These are phyloP conservation scores for Porites rus DNA, from an alignment of 92 coral and sea anemone species.

Conservation along the genomic window DNA sequence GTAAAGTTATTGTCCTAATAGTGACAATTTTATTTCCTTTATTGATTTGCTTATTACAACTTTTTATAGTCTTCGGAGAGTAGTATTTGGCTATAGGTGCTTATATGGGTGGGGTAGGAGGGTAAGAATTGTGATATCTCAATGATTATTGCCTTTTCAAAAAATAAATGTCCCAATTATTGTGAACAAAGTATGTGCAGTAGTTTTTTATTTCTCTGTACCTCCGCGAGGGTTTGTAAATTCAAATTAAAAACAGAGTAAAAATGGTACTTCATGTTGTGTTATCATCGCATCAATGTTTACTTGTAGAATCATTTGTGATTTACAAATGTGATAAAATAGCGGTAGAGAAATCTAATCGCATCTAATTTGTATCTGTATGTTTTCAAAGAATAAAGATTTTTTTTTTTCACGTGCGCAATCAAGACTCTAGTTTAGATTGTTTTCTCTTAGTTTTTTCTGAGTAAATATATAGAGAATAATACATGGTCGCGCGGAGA, in stretches of 20 bases:
- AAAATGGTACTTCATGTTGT: not conserved
- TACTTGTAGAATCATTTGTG: too few species aligned
- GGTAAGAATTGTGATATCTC: not conserved
- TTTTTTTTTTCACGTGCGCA: too few species aligned
- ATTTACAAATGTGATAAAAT: too few species aligned
- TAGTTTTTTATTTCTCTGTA: conserved; percentile 7
- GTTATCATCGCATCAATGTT: not conserved
- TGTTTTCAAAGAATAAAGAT: too few species aligned
- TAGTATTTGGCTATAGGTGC: not conserved
- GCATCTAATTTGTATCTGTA: too few species aligned
- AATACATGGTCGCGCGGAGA: too few species aligned
- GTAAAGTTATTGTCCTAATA: conserved; percentile 15
- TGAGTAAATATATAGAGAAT: too few species aligned
- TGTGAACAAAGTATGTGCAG: conserved; percentile 20
- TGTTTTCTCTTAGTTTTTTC: too few species aligned
- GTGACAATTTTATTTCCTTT: not conserved
- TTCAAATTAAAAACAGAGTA: not conserved
- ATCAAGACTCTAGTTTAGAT: too few species aligned
- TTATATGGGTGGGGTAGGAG: not conserved
- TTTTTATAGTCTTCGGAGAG: not conserved
- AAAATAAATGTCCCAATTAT: conserved; percentile 23
- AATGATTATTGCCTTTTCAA: not conserved
- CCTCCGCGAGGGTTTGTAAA: not conserved
- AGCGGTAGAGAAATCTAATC: too few species aligned
- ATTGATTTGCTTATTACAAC: not conserved